Base-by-base conservation (phyloP, 1,140 invertebrate genomes). In the Proales similis region DNA sequence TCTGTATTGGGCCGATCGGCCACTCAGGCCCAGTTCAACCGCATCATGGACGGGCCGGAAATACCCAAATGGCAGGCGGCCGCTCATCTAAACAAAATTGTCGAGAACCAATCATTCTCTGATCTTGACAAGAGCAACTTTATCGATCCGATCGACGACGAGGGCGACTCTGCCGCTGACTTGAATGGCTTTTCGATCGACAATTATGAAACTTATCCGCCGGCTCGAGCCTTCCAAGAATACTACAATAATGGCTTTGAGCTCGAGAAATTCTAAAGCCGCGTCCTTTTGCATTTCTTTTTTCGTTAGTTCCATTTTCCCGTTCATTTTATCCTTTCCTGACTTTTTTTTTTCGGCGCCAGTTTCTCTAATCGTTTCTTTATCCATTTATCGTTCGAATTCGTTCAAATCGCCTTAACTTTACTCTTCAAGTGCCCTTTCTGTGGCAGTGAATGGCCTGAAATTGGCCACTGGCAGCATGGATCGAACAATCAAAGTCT, bases 401-500 rank as follows among this genome's bases (percentile, higher is more conserved):
- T 38, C 9, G 19, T 36, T 30, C 38, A 14, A 17, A 20, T 17
- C 14, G n/a, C 4, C 14, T 17, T 36, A 38, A 19, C 9, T 26
- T 61, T 65, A 62, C 36, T 64, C 20, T 67, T 66, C 32, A 65
- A 74, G 72, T 39, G 70, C 72, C 7, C 65, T 70, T 4, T 65
- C 65, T 22, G 67, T 74, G 9, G 67, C 67, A 22, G 70, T 70
- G 61, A 66, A 72, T 51, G 51, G 66, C 14, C 62, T 63, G 1
- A 66, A 64, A 5, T 39, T 74, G 27, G 72, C 68, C 6, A 72
- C 67, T 64, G 72, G 72, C 17, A 67, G 69, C 39, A 53, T 67
- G 12, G 72, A 74, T 63, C 66, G 68, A 46, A 68, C 68, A 2
- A 68, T 73, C 19, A 68, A 67, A 45, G 66, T 74, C 12, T 74